A percentile compares a stretch with the other conserved stretches of the same genome.
Conservation (phyloP, 2,797 vertebrate genomes). For the Pyrocephalus nanus region DNA sequence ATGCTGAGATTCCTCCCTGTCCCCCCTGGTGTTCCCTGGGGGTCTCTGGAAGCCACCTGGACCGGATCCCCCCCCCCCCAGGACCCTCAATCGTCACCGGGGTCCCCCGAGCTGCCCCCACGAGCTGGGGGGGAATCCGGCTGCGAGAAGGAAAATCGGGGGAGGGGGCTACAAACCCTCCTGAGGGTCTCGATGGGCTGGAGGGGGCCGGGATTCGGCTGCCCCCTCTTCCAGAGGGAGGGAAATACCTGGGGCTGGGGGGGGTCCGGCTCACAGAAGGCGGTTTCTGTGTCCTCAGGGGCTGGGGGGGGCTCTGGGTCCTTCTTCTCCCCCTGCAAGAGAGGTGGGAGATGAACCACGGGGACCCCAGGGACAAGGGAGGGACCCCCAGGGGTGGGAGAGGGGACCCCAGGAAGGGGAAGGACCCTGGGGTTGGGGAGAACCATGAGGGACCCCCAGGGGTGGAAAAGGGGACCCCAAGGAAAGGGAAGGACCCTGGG, state of each 20-base stretch:
- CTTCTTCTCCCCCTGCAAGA: neutral
- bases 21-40: neutral
- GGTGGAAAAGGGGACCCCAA: too few relatives aligned
- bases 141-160: neutral
- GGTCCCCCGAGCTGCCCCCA: too few relatives aligned
- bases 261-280: neutral
- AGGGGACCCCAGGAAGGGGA: too few relatives aligned
- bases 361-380: neutral
- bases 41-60: neutral
- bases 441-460: too few relatives aligned
- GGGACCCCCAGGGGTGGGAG: neutral
- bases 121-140: accelerated
- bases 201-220: neutral
- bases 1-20: neutral
- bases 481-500: too few relatives aligned
- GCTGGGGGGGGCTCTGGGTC: accelerated
- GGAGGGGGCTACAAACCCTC: too few relatives aligned
- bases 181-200: neutral
- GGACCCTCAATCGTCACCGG: neutral
- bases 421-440: too few relatives aligned
- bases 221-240: neutral
- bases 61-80: neutral
- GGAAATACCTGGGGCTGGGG: neutral
- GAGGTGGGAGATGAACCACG: neutral
- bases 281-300: neutral